These are phyloP conservation scores for Bubalus kerabau DNA, from an alignment of 2,113 vertebrate species.

Conservation along the genomic window DNA sequence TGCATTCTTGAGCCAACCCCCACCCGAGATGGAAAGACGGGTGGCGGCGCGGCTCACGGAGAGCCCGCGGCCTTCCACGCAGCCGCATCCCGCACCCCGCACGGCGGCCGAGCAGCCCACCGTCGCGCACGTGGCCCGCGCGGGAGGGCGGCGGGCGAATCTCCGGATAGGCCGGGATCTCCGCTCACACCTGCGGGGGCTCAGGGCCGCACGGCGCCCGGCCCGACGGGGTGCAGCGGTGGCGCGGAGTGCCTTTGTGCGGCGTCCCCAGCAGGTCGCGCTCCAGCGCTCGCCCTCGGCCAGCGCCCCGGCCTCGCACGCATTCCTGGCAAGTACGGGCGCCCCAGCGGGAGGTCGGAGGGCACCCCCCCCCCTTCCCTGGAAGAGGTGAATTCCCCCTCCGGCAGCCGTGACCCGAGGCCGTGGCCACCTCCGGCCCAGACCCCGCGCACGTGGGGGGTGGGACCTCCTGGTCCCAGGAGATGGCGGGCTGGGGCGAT, in stretches of 20 bases:
- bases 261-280: background rate
- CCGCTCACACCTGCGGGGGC: background rate
- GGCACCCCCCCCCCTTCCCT: background rate
- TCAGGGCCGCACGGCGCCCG: background rate
- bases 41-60: rapidly evolving
- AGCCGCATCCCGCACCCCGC: background rate
- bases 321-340: background rate
- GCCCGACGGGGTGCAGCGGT: background rate
- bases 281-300: background rate
- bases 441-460: background rate
- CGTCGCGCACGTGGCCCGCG: background rate
- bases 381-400: background rate
- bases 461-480: background rate
- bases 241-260: background rate
- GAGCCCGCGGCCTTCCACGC: background rate
- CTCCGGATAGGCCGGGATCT: background rate
- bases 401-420: background rate
- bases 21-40: rapidly evolving
- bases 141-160: background rate
- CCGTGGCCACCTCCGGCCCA: background rate
- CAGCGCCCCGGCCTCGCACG: background rate
- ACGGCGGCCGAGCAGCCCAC: background rate
- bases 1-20: background rate
- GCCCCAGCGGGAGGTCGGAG: background rate
- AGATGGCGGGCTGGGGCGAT: background rate